phyloP scores from a whole-genome alignment of 2,113 vertebrate species.

The Leptodactylus fuscus region DNA sequence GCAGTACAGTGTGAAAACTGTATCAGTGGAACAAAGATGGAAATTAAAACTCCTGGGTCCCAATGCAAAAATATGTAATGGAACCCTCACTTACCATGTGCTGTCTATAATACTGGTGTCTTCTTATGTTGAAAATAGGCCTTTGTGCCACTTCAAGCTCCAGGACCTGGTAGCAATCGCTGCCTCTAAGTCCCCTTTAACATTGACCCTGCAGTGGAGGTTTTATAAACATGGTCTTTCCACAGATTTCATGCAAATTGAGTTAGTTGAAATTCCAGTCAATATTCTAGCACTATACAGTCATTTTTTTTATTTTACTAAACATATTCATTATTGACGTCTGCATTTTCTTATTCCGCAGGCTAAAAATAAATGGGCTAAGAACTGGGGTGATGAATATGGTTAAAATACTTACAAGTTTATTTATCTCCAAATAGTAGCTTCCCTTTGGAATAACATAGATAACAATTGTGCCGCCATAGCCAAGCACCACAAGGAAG shows the following conservation, averaged over 20 bases:
- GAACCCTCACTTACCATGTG: too few species aligned
- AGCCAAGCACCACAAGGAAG: conserved; percentile 56
- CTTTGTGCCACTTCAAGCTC: too few species aligned
- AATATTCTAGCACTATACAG: neutral
- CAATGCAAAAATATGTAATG: too few species aligned
- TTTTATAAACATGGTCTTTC: neutral
- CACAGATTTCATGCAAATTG: neutral
- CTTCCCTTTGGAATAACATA: conserved; percentile 59
- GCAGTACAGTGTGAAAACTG: too few species aligned
- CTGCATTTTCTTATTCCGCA: conserved; percentile 62
- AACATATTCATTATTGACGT: conserved; percentile 4
- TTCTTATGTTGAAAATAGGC: too few species aligned
- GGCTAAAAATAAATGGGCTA: conserved; percentile 66
- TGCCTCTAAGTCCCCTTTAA: too few species aligned
- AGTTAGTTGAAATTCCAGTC: neutral
- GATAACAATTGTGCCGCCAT: conserved; percentile 61
- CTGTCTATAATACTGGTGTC: too few species aligned
- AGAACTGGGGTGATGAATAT: conserved; percentile 62
- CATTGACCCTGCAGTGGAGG: too few species aligned
- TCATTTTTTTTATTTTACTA: neutral
- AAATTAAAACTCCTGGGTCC: too few species aligned
- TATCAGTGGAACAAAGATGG: too few species aligned
- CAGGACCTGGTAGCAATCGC: too few species aligned
- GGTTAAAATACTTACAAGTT: conserved; percentile 61
- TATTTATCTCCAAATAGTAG: conserved; percentile 52